Percentiles rank a stretch among this genome's conserved stretches.
Evolutionary conservation across 2,113 vertebrate genomes (phyloP).

Genomic region (Barnardius zonarius): DNA sequence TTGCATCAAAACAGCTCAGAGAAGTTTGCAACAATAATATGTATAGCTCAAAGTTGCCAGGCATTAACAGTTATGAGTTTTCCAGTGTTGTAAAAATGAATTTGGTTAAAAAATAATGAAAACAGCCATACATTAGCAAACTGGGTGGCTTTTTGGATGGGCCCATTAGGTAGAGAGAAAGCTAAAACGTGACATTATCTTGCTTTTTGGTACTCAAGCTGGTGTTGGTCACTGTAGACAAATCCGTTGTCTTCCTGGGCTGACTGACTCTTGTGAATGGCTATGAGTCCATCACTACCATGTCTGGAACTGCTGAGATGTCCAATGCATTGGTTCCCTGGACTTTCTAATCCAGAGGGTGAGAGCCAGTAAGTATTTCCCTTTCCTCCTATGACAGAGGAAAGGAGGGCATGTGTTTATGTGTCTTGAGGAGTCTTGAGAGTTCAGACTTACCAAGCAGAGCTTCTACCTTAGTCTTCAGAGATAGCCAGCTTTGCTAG

Average conservation of each 20-base stretch:
- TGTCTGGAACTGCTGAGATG: neutral
- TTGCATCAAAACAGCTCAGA: neutral
- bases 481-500: neutral
- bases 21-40: neutral
- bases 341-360: neutral
- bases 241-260: neutral
- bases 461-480: neutral
- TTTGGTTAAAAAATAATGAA: neutral
- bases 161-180: neutral
- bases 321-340: neutral
- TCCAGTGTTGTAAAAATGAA: neutral
- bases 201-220: neutral
- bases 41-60: neutral
- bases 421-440: neutral
- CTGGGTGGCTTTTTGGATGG: neutral
- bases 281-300: neutral
- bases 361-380: neutral
- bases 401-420: neutral
- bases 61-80: neutral
- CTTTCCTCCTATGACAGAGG: neutral
- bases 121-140: neutral
- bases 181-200: neutral
- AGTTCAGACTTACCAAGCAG: neutral
- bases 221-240: neutral
- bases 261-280: neutral